Base-by-base conservation (phyloP, 1,140 invertebrate genomes). In the Diachasma alloeum region DNA sequence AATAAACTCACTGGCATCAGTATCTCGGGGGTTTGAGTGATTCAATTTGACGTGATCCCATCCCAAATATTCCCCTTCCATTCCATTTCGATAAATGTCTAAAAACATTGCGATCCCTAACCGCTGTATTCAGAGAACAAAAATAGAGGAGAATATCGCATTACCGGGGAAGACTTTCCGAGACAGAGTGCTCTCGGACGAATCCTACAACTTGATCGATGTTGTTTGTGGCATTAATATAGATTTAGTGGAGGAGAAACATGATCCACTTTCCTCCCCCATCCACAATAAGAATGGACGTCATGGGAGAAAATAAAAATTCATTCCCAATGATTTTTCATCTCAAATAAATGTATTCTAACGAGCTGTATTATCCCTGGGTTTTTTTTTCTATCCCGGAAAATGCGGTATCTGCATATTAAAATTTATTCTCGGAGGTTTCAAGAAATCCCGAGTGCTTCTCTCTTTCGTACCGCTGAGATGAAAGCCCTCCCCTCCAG, bases 331-430 rank as follows among this genome's bases (percentile, higher is more conserved):
- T 26, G 11, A 63, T 26, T 63, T 63, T 63, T 63, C 22, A 24
- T 31, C 24, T 63, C 22, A 63, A 19, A 63, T 63, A 15, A 11
- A 63, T 26, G 59, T 63, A 63, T 63, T 63, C 24, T 31, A 63
- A 63, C 59, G 59, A 63, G 59, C 17, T 63, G 6, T 63, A 63
- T 63, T 63, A 63, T 63, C 19, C 59, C 48, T 15, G 15, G n/a
- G 31, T 31, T 31, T 53, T 53, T 53, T 63, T 63, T 53, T 63
- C 22, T 24, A 63, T 15, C 59, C 24, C 24, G 24, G 24, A 26
- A 26, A 63, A 63, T 63, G 59, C 59, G 59, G 59, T 63, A 63
- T 63, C 36, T 68, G 66, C 66, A 68, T 68, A 68, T 68, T 68
- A 39, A 68, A 68, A 68, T 68, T 68, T 68, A 68, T 68, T 17